A percentile compares a stretch with the other conserved stretches of the same genome.
These are phyloP conservation scores for Nannoperca obscura DNA, from an alignment of 2,797 vertebrate species.

Conservation along the genomic window DNA sequence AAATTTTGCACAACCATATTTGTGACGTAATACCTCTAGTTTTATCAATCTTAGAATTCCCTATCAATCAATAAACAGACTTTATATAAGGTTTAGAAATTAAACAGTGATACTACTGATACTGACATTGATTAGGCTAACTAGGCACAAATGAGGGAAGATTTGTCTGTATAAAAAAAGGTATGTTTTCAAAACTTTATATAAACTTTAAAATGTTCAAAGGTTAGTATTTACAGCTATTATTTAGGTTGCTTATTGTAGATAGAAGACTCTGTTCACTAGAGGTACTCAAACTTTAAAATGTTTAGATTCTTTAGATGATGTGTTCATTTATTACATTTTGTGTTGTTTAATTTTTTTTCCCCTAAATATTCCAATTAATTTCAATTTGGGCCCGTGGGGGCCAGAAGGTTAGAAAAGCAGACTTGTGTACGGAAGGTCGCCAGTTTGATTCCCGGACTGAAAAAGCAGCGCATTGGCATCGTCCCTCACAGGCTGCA, in stretches of 20 bases:
- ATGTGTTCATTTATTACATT: background rate
- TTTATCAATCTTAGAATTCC: accelerated
- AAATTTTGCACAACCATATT: background rate
- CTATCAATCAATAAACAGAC: background rate
- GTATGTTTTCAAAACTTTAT: background rate
- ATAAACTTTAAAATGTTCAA: background rate
- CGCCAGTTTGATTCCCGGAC: too few relatives aligned
- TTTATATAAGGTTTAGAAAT: background rate
- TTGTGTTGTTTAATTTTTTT: background rate
- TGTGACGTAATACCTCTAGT: background rate
- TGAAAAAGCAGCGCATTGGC: background rate
- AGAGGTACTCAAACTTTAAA: too few relatives aligned
- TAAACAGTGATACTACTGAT: background rate
- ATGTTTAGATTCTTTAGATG: background rate
- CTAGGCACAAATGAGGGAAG: background rate
- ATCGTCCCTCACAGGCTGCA: background rate
- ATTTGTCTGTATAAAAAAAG: background rate
- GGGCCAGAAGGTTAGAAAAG: too few relatives aligned
- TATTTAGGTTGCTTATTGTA: too few relatives aligned
- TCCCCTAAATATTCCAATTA: too few relatives aligned
- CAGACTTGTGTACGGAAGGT: too few relatives aligned
- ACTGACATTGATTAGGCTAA: background rate
- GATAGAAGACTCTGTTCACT: too few relatives aligned
- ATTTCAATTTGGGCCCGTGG: background rate
- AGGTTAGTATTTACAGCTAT: too few relatives aligned